Conservation (phyloP, 2,888 invertebrate genomes). For the Drosophila mulleri region DNA sequence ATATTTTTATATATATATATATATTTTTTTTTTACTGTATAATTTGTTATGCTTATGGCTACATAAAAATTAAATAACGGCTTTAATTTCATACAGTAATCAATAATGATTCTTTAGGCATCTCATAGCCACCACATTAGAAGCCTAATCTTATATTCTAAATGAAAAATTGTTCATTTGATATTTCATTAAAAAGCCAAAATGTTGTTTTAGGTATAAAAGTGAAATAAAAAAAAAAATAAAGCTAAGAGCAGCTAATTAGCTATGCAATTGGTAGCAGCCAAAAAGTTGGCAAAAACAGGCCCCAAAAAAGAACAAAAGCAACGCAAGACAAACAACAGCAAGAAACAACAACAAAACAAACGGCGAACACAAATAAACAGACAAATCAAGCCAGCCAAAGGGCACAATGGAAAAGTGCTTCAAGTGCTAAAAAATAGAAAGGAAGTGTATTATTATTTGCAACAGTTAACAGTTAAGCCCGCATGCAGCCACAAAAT, state of each 20-base stretch:
- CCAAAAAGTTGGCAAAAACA: slow-evolving; percentile 40
- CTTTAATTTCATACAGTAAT: no score
- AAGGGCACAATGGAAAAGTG: slow-evolving; percentile 34
- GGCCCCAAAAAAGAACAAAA: slow-evolving; percentile 42
- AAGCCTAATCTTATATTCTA: no score
- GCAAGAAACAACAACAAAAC: slow-evolving; percentile 26
- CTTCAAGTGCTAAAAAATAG: slow-evolving; percentile 38
- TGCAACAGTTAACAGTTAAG: slow-evolving; percentile 65
- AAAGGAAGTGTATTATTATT: slow-evolving; percentile 63
- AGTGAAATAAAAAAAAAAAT: neutral
- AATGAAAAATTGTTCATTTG: slow-evolving; percentile 2
- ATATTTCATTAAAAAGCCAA: slow-evolving; percentile 1
- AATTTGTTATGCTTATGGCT: no score
- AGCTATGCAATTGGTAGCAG: slow-evolving; percentile 39
- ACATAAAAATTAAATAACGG: no score
- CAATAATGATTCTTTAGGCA: no score
- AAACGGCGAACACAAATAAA: slow-evolving; percentile 17
- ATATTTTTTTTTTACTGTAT: no score
- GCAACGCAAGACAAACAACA: slow-evolving; percentile 31
- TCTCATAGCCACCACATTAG: neutral
- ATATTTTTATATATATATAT: no score
- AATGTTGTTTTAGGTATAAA: neutral
- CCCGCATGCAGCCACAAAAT: slow-evolving; percentile 27
- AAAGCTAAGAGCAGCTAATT: slow-evolving; percentile 42
- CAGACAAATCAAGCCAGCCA: slow-evolving; percentile 34